Conservation (phyloP, 2,113 vertebrate species). For the Desmodus rotundus region DNA sequence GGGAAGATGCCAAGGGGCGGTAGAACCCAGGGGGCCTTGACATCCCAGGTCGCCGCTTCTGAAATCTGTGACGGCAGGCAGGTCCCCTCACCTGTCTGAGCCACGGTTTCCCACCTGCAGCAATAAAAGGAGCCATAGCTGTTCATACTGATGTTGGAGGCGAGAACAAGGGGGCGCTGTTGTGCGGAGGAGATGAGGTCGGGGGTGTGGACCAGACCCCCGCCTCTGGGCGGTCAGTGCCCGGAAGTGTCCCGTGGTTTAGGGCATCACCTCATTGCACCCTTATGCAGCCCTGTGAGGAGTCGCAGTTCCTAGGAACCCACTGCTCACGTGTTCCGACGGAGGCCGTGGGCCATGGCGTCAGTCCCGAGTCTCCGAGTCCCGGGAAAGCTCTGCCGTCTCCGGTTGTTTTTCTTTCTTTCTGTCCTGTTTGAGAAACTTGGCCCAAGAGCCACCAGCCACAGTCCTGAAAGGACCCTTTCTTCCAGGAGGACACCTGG, state of each 20-base stretch:
- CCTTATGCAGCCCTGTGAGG: rapidly evolving
- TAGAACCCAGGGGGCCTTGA: background rate
- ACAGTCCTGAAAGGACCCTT: conserved; percentile 39
- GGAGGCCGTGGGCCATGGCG: rapidly evolving
- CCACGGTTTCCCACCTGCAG: background rate
- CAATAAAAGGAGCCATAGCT: rapidly evolving
- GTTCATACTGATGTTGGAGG: rapidly evolving
- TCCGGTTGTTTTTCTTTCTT: background rate
- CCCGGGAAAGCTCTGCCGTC: background rate
- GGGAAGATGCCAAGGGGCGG: rapidly evolving
- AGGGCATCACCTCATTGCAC: rapidly evolving
- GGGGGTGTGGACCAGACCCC: rapidly evolving
- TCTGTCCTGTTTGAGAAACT: background rate
- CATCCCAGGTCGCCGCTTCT: no score
- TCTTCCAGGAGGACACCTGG: conserved; percentile 47
- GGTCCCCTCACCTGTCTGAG: no score
- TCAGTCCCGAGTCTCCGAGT: background rate
- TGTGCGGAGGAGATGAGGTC: rapidly evolving
- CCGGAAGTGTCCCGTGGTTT: rapidly evolving
- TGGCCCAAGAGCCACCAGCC: rapidly evolving
- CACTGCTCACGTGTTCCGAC: rapidly evolving
- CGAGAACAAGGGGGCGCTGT: background rate
- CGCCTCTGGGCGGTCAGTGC: rapidly evolving
- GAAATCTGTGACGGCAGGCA: background rate
- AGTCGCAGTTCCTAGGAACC: rapidly evolving